Evolutionary conservation across 1,140 invertebrate genomes (phyloP), one percentile per base, ranked within the genome.

Genomic region (Vanessa tameamea): DNA sequence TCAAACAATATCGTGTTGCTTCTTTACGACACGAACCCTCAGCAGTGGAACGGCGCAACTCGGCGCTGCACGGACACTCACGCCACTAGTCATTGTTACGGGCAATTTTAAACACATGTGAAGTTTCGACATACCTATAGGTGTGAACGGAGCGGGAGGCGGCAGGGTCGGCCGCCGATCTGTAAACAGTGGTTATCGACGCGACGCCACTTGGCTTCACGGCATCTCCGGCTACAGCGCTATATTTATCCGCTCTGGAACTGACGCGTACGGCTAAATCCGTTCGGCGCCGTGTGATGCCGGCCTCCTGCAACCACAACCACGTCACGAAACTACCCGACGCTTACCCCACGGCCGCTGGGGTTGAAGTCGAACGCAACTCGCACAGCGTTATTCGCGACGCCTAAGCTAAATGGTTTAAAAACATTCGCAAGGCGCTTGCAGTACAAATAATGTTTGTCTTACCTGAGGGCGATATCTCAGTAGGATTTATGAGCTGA

Each of bases 141-240:
- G 82, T 84, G 85, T 80, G 82, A 86, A 87, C 84, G 80, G 86
- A 87, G 88, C 88, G 88, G 83, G 87, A 90, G 86, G 85, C 87
- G 87, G 87, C 88, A 89, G 86, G 85, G 85, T 80, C 84, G 85
- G 87, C 89, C 89, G 88, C 84, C 87, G 85, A 90, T 88, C 87
- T 90, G 87, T 92, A 90, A 92, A 90, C 89, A 90, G 87, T 90
- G 86, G 85, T 88, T 91, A 90, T 89, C 87, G 88, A 88, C 86
- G 86, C 82, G 85, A 87, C 86, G 87, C 85, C 87, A 87, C 87
- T 89, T 85, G 88, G 85, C 80, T 86, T 81, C 83, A 75, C 82
- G 84, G 86, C 87, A 89, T 88, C 87, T 85, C 82, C 84, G 87
- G 85, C 88, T 83, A 89, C 83, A 81, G 83, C 82, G 86, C 90